A percentile compares a stretch with the other conserved stretches of the same genome.
phyloP scores from a whole-genome alignment of 2,888 invertebrate species.

The Aelia acuminata region DNA sequence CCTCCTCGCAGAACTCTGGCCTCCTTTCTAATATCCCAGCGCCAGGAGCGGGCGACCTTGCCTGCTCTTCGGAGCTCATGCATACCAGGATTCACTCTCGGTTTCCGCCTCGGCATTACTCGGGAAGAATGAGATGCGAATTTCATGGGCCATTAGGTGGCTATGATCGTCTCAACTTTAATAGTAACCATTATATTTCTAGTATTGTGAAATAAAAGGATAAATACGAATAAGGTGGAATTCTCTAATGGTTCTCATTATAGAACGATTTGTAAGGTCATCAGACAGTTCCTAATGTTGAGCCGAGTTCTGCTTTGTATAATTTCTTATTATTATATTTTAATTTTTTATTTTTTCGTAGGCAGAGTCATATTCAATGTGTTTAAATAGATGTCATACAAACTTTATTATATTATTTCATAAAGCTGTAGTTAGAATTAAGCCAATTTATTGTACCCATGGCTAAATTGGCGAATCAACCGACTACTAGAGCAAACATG shows the following conservation, averaged over 20 bases:
- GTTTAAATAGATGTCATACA: no score
- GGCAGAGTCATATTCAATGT: no score
- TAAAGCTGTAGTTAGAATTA: not conserved
- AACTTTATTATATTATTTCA: not conserved
- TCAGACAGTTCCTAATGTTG: no score
- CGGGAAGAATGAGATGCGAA: not conserved
- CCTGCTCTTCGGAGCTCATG: not conserved
- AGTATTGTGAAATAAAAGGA: not conserved
- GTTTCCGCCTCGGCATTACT: not conserved
- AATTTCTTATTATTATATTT: no score
- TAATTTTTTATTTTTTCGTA: no score
- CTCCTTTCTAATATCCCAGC: slow-evolving; percentile 35
- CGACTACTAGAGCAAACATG: not conserved
- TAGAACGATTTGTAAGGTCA: no score
- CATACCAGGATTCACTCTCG: not conserved
- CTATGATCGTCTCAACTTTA: not conserved
- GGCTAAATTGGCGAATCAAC: not conserved
- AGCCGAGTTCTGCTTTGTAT: no score
- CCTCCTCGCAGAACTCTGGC: not conserved
- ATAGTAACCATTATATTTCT: not conserved
- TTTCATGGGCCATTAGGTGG: not conserved
- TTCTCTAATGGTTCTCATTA: not conserved
- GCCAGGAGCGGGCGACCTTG: slow-evolving; percentile 10
- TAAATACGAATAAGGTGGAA: not conserved
- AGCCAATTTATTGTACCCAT: not conserved